Conservation (phyloP, 2,797 vertebrate species). For the Lacerta agilis region DNA sequence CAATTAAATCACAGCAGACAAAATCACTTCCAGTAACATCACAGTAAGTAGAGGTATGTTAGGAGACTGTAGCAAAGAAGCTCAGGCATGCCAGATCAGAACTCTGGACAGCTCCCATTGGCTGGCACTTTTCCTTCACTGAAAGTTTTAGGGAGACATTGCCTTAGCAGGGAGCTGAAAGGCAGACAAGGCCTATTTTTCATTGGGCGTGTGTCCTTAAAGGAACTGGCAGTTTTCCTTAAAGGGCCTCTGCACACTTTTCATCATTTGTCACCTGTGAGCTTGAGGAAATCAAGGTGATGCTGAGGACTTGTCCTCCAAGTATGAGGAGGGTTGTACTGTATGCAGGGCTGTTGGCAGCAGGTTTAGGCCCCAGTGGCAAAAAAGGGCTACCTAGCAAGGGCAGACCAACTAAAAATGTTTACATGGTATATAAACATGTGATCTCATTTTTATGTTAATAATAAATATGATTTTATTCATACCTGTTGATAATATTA, state of each 20-base stretch:
- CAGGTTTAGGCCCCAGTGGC: too few relatives aligned
- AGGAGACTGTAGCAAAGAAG: background rate
- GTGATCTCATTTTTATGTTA: too few relatives aligned
- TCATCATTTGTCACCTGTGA: background rate
- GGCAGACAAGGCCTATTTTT: background rate
- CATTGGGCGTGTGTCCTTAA: background rate
- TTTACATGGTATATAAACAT: too few relatives aligned
- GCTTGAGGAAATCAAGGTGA: background rate
- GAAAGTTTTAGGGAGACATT: background rate
- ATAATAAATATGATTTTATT: too few relatives aligned
- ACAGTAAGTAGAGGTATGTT: background rate
- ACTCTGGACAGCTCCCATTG: background rate
- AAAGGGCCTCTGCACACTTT: background rate
- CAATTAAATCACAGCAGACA: background rate
- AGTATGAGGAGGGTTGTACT: background rate
- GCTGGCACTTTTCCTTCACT: background rate
- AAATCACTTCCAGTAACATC: background rate
- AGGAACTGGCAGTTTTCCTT: background rate
- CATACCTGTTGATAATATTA: too few relatives aligned
- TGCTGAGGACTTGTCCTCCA: background rate
- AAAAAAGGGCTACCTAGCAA: too few relatives aligned
- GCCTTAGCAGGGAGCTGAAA: background rate
- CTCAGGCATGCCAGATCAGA: background rate
- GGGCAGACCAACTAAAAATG: too few relatives aligned
- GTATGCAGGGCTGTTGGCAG: too few relatives aligned